phyloP scores from a whole-genome alignment of 2,888 invertebrate genomes.

The Xestia ashworthii region DNA sequence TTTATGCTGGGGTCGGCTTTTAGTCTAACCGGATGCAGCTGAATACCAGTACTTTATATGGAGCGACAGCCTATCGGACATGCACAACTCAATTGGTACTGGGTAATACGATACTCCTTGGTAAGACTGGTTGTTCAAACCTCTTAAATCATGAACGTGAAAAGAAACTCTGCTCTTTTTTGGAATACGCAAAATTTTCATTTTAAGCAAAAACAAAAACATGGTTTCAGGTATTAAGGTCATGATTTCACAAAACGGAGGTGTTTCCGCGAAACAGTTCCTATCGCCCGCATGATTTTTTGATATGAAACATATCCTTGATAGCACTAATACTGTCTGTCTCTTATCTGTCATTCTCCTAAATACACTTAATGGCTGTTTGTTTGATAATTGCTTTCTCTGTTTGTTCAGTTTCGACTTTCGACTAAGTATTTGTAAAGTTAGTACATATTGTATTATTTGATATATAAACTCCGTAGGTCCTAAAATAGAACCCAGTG shows the following conservation, averaged over 20 bases:
- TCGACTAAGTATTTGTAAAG: background rate
- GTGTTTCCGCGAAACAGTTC: constrained; percentile 53
- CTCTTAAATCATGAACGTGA: background rate
- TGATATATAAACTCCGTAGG: background rate
- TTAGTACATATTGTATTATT: background rate
- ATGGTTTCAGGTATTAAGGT: constrained; percentile 5
- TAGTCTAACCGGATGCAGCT: too few relatives aligned
- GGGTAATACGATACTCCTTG: too few relatives aligned
- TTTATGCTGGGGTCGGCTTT: too few relatives aligned
- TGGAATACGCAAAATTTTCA: background rate
- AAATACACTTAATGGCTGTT: constrained; percentile 7
- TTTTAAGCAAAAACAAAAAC: background rate
- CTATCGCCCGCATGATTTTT: constrained; percentile 63
- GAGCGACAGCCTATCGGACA: too few relatives aligned
- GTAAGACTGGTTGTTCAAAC: too few relatives aligned
- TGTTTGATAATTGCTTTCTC: background rate
- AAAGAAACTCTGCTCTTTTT: background rate
- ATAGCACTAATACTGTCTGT: constrained; percentile 33
- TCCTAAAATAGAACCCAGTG: constrained; percentile 6
- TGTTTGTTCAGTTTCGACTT: background rate
- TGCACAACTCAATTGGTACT: too few relatives aligned
- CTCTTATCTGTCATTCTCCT: constrained; percentile 38
- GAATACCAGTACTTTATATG: too few relatives aligned
- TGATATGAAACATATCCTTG: constrained; percentile 57
- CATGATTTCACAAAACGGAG: constrained; percentile 41